Base-by-base conservation (phyloP, 2,888 invertebrate species). In the Idaea straminata region DNA sequence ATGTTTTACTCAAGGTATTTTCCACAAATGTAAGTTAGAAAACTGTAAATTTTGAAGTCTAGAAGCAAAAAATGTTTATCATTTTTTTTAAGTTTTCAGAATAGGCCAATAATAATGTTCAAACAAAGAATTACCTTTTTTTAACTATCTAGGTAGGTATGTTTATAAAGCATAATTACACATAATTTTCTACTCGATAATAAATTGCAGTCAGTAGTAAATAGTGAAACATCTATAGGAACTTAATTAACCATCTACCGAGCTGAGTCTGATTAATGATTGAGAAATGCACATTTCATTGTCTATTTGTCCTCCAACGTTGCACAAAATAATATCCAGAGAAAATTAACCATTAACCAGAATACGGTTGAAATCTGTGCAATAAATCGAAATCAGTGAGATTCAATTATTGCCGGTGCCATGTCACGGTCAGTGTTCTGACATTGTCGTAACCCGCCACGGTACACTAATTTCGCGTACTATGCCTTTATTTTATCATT, bases 361-460 rank as follows among this genome's bases (percentile, higher is more conserved):
- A 70, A 73, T 73, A 68, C 71, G 71, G 71, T 70, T 73, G 73
- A 77, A 80, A 80, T 75, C 74, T 77, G 75, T 75, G 82, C 80
- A 83, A 82, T 79, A 74, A 71, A 77, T 78, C 74, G 82, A 83
- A 82, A 82, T 82, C 76, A 73, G 72, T 70, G 73, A 67, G 74
- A 76, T 74, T 72, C 72, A 73, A 66, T 67, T 80, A 72, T 76
- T 77, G 77, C 70, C 66, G 72, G 76, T 82, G 80, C 75, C 71
- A 79, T 82, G 82, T 82, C 82, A 82, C 65, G 82, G 82, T 67
- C 82, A 77, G 73, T 71, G 69, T 64, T 72, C 72, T 79, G 78
- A 78, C 77, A 81, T 82, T 83, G 82, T 75, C 72, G 82, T 76
- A 81, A 83, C 72, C 64, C 69, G 78, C 72, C 66, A 77, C 79